phyloP scores from a whole-genome alignment of 2,113 vertebrate species.

The Datnioides undecimradiatus region DNA sequence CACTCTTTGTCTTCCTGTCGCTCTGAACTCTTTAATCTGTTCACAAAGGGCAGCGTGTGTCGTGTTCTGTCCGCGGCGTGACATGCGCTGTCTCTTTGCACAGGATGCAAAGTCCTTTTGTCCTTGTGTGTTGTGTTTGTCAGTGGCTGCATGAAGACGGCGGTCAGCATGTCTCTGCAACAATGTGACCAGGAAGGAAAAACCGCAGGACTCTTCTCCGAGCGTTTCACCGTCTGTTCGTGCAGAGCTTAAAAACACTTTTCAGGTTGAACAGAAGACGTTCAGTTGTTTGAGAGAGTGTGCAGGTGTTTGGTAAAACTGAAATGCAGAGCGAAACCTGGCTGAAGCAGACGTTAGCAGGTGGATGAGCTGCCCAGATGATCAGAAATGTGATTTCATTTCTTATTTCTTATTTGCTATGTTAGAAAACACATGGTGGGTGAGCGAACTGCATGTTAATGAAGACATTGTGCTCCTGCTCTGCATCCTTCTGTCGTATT shows the following conservation, averaged over 20 bases:
- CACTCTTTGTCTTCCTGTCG: not conserved
- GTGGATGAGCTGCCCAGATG: too few species aligned
- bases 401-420: not conserved
- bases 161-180: constrained; percentile 30
- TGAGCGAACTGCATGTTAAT: not conserved
- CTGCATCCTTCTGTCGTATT: not conserved
- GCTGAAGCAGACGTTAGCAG: too few species aligned
- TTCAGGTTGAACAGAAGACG: too few species aligned
- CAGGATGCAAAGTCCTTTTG: constrained; percentile 43
- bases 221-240: too few species aligned
- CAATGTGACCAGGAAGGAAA: constrained; percentile 37
- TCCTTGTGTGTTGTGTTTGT: constrained; percentile 51
- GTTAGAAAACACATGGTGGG: not conserved
- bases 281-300: too few species aligned
- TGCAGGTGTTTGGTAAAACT: too few species aligned
- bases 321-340: too few species aligned
- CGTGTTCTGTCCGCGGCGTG: not conserved
- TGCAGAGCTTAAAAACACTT: too few species aligned
- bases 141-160: not conserved
- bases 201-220: too few species aligned
- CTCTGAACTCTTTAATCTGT: constrained; percentile 26
- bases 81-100: constrained; percentile 11
- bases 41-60: constrained; percentile 6
- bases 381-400: too few species aligned
- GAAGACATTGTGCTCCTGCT: not conserved